These are phyloP conservation scores for Antheraea assamensis DNA, from an alignment of 2,888 invertebrate genomes.

Conservation along the genomic window DNA sequence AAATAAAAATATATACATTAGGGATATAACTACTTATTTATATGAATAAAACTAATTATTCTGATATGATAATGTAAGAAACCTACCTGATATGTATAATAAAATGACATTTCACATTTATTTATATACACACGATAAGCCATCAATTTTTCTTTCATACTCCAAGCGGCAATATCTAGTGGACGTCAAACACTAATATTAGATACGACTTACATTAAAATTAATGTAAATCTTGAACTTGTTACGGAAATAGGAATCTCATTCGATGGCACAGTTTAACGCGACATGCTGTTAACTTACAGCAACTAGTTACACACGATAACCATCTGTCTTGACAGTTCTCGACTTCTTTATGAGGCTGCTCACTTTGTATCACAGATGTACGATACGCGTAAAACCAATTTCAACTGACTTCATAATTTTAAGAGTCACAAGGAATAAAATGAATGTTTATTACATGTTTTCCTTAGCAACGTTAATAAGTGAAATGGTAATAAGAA, in stretches of 20 bases:
- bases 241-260: slow-evolving; percentile 34
- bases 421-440: slow-evolving; percentile 30
- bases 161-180: background rate
- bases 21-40: slow-evolving; percentile 1
- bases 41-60: slow-evolving; percentile 3
- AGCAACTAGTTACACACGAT: slow-evolving; percentile 71
- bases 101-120: background rate
- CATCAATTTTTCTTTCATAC: background rate
- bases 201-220: slow-evolving; percentile 20
- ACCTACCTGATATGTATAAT: background rate
- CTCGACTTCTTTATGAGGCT: slow-evolving; percentile 68
- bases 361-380: slow-evolving; percentile 62
- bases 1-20: background rate
- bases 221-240: slow-evolving; percentile 22
- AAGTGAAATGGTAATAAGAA: slow-evolving; percentile 36
- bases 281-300: slow-evolving; percentile 52
- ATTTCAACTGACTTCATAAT: slow-evolving; percentile 49
- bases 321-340: slow-evolving; percentile 59
- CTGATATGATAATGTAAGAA: background rate
- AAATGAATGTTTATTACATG: slow-evolving; percentile 50
- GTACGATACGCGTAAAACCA: slow-evolving; percentile 62
- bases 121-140: background rate
- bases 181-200: slow-evolving; percentile 15
- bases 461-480: slow-evolving; percentile 57
- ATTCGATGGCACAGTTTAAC: slow-evolving; percentile 46